A percentile compares a stretch with the other conserved stretches of the same genome.
Conservation (phyloP, 2,888 invertebrate genomes). For the Epistrophella euchroma region DNA sequence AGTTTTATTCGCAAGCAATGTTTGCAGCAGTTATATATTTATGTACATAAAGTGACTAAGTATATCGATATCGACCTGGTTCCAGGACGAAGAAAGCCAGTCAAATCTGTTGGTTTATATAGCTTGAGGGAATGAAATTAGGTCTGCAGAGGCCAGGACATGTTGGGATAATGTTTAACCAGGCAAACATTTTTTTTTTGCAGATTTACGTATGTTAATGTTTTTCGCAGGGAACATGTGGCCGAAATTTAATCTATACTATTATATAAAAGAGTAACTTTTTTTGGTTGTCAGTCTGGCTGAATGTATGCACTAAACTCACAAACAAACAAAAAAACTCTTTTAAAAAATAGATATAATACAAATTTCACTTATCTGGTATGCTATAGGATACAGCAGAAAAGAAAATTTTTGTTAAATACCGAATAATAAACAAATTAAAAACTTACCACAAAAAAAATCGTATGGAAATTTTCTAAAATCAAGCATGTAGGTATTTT, state of each 20-base stretch:
- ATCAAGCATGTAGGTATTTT: no score
- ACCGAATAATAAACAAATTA: no score
- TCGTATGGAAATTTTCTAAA: no score
- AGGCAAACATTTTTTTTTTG: constrained; percentile 4
- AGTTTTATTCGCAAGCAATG: constrained; percentile 43
- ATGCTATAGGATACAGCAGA: no score
- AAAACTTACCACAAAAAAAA: no score
- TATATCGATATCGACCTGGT: constrained; percentile 32
- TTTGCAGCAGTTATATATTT: not conserved
- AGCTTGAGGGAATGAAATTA: constrained; percentile 59
- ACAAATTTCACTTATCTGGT: no score
- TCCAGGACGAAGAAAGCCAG: constrained; percentile 12
- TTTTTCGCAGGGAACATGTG: constrained; percentile 54
- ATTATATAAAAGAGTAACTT: no score
- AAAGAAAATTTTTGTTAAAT: no score
- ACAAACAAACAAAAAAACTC: no score
- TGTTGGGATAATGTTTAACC: constrained; percentile 56
- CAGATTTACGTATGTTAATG: constrained; percentile 53
- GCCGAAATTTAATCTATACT: constrained; percentile 33
- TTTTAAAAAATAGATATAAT: no score
- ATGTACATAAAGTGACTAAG: not conserved
- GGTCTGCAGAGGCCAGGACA: constrained; percentile 53
- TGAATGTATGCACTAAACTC: no score
- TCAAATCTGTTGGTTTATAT: constrained; percentile 19
- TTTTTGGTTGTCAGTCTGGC: no score